Percentiles rank a stretch among this genome's conserved stretches.
These are phyloP conservation scores for Carlito syrichta DNA, from an alignment of 2,113 vertebrate genomes.

Conservation along the genomic window DNA sequence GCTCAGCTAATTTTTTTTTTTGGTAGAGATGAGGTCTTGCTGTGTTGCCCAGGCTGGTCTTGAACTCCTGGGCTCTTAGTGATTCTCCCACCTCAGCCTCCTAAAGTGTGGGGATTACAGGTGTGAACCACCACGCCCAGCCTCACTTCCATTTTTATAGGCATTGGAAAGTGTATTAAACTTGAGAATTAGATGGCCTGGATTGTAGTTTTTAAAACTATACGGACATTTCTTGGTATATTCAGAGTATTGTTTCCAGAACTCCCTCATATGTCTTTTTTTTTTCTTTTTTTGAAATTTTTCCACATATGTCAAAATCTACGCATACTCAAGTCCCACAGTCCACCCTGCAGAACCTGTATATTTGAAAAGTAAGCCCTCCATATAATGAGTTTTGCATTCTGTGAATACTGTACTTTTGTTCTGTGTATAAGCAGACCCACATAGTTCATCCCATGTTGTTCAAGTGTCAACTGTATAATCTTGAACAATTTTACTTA, in stretches of 20 bases:
- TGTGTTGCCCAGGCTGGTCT: too few species aligned
- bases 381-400: background rate
- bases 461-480: background rate
- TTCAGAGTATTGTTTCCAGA: background rate
- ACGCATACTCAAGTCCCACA: background rate
- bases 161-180: background rate
- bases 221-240: background rate
- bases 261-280: too few species aligned
- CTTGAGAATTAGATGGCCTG: background rate
- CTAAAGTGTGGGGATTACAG: too few species aligned
- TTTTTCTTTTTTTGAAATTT: too few species aligned
- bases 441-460: background rate
- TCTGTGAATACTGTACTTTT: background rate
- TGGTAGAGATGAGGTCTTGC: too few species aligned
- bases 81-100: too few species aligned
- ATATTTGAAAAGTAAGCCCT: background rate
- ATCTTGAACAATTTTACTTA: slow-evolving; percentile 9
- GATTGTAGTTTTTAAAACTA: background rate
- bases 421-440: background rate
- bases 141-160: background rate
- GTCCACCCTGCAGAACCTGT: background rate
- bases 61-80: too few species aligned
- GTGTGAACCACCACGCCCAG: too few species aligned
- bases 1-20: too few species aligned
- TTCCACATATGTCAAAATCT: background rate